phyloP scores from a whole-genome alignment of 2,113 vertebrate genomes.

The Alouatta palliata region DNA sequence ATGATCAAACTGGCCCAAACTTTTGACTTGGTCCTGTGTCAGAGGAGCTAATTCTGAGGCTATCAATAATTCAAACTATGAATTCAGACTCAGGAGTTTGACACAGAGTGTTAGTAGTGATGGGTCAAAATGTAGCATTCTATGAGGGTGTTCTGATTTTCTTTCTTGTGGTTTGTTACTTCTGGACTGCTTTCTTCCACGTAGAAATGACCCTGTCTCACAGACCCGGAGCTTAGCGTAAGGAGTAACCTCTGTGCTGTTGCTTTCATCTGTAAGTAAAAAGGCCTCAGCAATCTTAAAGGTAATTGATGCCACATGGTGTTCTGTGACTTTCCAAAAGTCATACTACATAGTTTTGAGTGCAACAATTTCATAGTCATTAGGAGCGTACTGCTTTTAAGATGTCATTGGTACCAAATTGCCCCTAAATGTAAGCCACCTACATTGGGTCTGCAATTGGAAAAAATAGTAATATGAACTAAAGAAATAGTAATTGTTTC shows the following conservation, averaged over 20 bases:
- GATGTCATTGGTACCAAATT: background rate
- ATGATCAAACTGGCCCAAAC: background rate
- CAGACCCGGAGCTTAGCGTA: background rate
- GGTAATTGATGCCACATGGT: background rate
- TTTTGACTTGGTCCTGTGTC: background rate
- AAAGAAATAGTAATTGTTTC: conserved; percentile 17
- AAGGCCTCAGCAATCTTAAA: background rate
- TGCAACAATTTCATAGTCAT: background rate
- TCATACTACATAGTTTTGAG: background rate
- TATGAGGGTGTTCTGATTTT: background rate
- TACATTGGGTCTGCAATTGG: background rate
- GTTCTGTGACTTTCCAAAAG: conserved; percentile 5
- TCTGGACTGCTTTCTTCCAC: background rate
- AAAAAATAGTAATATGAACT: conserved; percentile 19
- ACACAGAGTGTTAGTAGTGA: background rate
- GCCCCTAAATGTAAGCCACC: background rate
- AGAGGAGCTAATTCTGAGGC: background rate
- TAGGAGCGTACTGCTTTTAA: conserved; percentile 27
- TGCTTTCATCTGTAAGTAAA: background rate
- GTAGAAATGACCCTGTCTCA: background rate
- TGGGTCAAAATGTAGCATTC: background rate
- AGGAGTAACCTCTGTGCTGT: background rate
- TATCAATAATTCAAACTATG: background rate
- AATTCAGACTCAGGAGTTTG: background rate
- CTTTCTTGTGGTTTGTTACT: background rate